Evolutionary conservation across 2,113 vertebrate genomes (phyloP).

Genomic region (Mesocricetus auratus): DNA sequence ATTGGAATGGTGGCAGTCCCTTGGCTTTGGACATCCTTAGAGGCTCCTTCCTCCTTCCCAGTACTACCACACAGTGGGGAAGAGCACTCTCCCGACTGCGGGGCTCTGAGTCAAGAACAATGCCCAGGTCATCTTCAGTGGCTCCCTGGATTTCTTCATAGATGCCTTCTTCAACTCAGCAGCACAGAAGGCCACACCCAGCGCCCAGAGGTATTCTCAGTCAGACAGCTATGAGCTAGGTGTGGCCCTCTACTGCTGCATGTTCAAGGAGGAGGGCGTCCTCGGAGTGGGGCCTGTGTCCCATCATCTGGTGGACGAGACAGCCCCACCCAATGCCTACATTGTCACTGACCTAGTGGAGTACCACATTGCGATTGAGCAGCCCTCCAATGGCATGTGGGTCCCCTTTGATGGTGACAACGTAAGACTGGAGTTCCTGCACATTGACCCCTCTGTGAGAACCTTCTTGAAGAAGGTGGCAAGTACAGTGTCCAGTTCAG

Average conservation of each 20-base stretch:
- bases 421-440: constrained; percentile 98
- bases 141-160: constrained; percentile 97
- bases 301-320: constrained; percentile 95
- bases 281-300: constrained; percentile 95
- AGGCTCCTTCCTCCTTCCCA: constrained; percentile 98
- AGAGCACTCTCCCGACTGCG: constrained; percentile 96
- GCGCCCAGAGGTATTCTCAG: constrained; percentile 92
- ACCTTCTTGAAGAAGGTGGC: constrained; percentile 96
- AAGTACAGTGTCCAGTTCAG: constrained; percentile 97
- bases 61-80: constrained; percentile 97
- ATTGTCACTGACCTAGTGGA: constrained; percentile 98
- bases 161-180: constrained; percentile 96
- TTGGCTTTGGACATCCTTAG: constrained; percentile 97
- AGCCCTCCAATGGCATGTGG: constrained; percentile 94
- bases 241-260: constrained; percentile 94
- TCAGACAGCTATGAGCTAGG: constrained; percentile 96
- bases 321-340: constrained; percentile 92
- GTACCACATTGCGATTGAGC: constrained; percentile 96
- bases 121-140: constrained; percentile 95
- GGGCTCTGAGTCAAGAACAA: constrained; percentile 98
- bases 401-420: constrained; percentile 96
- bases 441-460: constrained; percentile 97
- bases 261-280: constrained; percentile 98
- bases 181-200: constrained; percentile 93
- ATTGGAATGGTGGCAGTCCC: constrained; percentile 98